Base-by-base conservation (phyloP, 1,140 invertebrate genomes). In the Drosophila punjabiensis region DNA sequence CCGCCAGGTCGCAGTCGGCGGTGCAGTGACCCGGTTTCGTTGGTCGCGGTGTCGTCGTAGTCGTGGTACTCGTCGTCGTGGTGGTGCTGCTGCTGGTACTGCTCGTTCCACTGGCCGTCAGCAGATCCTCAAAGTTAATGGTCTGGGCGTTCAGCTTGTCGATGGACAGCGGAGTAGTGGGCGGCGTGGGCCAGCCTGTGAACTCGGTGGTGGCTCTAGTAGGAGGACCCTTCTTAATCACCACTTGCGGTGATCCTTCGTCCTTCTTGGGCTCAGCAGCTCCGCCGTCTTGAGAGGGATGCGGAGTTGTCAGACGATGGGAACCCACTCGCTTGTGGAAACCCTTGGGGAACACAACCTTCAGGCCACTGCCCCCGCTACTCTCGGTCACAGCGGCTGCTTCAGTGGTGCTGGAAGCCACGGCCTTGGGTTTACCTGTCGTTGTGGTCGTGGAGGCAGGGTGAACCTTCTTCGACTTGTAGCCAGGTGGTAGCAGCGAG, bases 141-240 rank as follows among this genome's bases (percentile, higher is more conserved):
- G 95, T 94, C 37, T 96, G 96, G 85, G 96, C 96, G 45, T 97
- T 88, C 1, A 97, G 93, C 91, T 97, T 97, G 87, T 97, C 96
- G 47, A 97, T 96, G 0, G 96, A 97, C 55, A 97, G 96, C 8
- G 97, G 97, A 0, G 96, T 97, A 0, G 97, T 97, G 2, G 96
- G 96, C 6, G 96, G 95, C 8, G 97, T 96, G 13, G 97, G 97
- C 97, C 97, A 98, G 18, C 97, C 97, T 11, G 97, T 97, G 82
- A 98, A 98, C 92, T 97, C 96, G 4, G 97, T 98, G 16, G 96
- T 97, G 52, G 96, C 96, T 93, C 97, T 97, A 11, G 95, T 95
- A 2, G 97, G 97, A 95, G 96, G 97, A 71, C 96, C 97, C 93
- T 97, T 97, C 61, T 96, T 95, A 77, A 97, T 97, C 41, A 95